Percentiles rank a stretch among this genome's conserved stretches.
Conservation (phyloP, 2,888 invertebrate genomes). For the Acanthosepion pharaonis region DNA sequence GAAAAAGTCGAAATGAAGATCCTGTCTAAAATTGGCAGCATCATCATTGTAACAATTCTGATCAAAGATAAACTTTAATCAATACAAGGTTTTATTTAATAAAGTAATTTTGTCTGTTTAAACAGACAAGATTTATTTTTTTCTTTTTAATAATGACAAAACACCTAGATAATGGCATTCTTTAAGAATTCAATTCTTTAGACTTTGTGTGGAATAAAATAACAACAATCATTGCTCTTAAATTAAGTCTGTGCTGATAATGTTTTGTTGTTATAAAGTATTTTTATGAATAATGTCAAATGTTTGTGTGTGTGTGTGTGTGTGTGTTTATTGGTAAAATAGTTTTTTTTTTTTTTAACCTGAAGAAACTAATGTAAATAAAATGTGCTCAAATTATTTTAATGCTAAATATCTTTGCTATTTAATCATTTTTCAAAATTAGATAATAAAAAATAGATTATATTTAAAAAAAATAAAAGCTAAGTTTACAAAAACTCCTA, state of each 20-base stretch:
- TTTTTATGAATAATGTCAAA: no score
- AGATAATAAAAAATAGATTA: no score
- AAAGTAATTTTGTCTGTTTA: not conserved
- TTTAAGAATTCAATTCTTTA: not conserved
- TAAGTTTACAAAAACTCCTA: no score
- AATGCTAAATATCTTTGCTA: no score
- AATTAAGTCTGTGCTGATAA: not conserved
- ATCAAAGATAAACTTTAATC: slow-evolving; percentile 9
- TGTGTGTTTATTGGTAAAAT: no score
- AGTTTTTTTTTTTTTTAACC: no score
- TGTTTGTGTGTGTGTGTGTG: no score
- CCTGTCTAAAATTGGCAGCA: not conserved
- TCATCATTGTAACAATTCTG: not conserved
- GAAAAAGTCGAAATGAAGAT: not conserved
- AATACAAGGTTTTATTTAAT: not conserved
- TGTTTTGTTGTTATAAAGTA: not conserved
- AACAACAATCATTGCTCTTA: not conserved
- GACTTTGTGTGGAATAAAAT: not conserved
- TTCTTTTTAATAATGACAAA: not conserved
- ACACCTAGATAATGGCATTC: not conserved
- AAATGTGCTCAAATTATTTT: no score
- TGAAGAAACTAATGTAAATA: no score
- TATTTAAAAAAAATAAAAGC: no score
- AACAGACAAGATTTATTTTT: not conserved
- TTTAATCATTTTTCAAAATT: no score